Evolutionary conservation across 2,888 invertebrate species (phyloP).

Genomic region (Rotaria macrura): DNA sequence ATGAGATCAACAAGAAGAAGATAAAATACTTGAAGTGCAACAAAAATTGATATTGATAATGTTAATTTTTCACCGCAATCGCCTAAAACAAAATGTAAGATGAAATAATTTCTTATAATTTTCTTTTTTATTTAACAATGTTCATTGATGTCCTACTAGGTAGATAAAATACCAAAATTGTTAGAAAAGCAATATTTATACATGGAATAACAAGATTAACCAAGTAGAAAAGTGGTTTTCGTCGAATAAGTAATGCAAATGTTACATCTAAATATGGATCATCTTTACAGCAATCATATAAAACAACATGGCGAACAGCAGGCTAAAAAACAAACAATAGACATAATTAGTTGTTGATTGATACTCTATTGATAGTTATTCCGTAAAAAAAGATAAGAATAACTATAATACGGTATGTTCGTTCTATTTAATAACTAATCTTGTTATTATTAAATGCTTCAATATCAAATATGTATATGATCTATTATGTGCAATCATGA

Average conservation of each 20-base stretch:
- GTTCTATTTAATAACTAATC: no score
- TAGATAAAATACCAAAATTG: constrained; percentile 35
- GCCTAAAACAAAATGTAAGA: no score
- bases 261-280: constrained; percentile 32
- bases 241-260: constrained; percentile 32
- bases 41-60: constrained; percentile 91
- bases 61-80: constrained; percentile 47
- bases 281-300: constrained; percentile 67
- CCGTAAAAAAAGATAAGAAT: neutral
- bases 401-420: neutral
- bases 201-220: constrained; percentile 35
- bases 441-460: no score
- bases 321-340: neutral
- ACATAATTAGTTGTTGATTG: neutral
- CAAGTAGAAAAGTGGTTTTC: constrained; percentile 35
- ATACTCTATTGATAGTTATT: no score
- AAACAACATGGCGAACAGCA: constrained; percentile 38
- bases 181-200: constrained; percentile 35
- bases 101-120: no score
- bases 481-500: no score
- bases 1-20: constrained; percentile 86
- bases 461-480: no score
- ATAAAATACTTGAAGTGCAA: constrained; percentile 97
- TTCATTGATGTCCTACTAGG: constrained; percentile 51
- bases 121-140: neutral